Base-by-base conservation (phyloP, 1,140 invertebrate genomes). In the Rhagoletis pomonella region DNA sequence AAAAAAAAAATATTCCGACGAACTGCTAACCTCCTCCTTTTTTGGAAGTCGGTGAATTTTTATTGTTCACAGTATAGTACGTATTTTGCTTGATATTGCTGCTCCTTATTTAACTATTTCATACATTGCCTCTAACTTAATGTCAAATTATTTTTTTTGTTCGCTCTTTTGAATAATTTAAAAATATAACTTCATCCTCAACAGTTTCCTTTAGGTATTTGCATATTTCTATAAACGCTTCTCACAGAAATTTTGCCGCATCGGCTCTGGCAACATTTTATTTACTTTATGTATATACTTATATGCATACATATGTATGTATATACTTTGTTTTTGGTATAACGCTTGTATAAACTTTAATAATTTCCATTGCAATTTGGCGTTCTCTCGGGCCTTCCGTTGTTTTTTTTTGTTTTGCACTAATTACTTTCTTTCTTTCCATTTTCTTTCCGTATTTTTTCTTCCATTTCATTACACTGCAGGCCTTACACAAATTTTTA, bases 361-460 rank as follows among this genome's bases (percentile, higher is more conserved):
- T 29, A 29, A 29, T 29, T 29, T 29, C 29, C 29, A 29, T 29
- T 29, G 29, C 29, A 29, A 29, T 55, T 55, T 55, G 5, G 50
- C 67, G 39, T 73, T 17, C n/a, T 73, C 67, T 44, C 42, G 4
- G 39, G 9, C 19, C 42, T 47, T 39, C 4, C 3, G 10, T 44
- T n/a, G 1, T 73, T 14, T 9, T 47, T 17, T 44, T 3, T 47
- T 47, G 1, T 4, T 73, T 55, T 73, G 6, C 67, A 10, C 44
- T 47, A 73, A 12, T 47, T 29, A 29, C 0, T 47, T 47, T 47
- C 39, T 73, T 44, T 73, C 39, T 17, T 44, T 73, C 39, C 17
- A 73, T 73, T 47, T 73, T 73, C 67, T 47, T 73, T 73, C 67
- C 42, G 12, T 47, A 44, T 44, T 14, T 6, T 7, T 73, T 73